Base-by-base conservation (phyloP, 1,140 invertebrate genomes). In the Drosophila cardini region DNA sequence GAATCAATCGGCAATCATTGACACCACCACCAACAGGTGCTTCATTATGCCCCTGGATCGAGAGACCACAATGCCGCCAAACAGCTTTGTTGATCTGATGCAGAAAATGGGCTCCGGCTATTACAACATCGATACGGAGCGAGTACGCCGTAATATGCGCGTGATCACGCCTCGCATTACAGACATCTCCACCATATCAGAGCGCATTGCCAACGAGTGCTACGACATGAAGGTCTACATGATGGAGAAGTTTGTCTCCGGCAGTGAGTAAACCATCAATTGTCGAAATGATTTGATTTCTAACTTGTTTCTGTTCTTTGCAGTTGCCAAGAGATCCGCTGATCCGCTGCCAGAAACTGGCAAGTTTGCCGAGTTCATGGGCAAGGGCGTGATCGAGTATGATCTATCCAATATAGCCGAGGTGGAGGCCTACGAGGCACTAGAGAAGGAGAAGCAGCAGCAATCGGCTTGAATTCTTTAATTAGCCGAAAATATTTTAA, bases 31-130 rank as follows among this genome's bases (percentile, higher is more conserved):
- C 18, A 86, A 84, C 48, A 94, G 95, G 13, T 98, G 98, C 93
- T 98, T 98, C 92, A 94, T 98, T 2, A 97, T 98, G 96, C 96
- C 96, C 7, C 93, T 98, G 69, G 96, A 98, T 93, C 94, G 96
- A 40, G 93, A 94, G 38, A 93, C 94, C 57, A 95, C 97, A 61
- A 93, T 97, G 80, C 96, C 96, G 4, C 97, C 97, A 4, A 94
- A 93, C 58, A 95, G 95, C 62, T 94, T 98, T 72, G 94, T 95
- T 76, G 96, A 97, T 93, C 94, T 97, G 5, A 93, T 98, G 60
- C 93, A 94, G 53, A 97, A 97, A 92, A 96, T 97, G 95, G 94
- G 94, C 79, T 93, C 95, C 76, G 96, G 96, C 4, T 96, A 97
- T 85, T 98, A 98, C 91, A 96, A 97, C 87, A 95, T 98, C 2